Conservation (phyloP, 2,888 invertebrate genomes). For the Dichetophora obliterata region DNA sequence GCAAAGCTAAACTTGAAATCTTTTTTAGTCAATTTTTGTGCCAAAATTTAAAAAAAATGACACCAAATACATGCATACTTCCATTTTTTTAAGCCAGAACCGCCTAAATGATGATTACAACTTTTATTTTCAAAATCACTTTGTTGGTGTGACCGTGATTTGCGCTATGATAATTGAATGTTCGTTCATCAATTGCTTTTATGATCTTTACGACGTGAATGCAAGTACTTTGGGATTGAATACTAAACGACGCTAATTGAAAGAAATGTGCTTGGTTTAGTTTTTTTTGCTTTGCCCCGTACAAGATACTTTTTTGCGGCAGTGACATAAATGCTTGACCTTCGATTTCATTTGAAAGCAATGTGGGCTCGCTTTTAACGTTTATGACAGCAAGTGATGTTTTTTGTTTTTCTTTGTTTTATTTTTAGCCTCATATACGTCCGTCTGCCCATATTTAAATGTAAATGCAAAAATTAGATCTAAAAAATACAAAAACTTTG, state of each 20-base stretch:
- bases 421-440: not conserved
- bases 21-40: too few species aligned
- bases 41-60: too few species aligned
- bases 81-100: too few species aligned
- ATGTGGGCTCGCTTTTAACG: conserved; percentile 12
- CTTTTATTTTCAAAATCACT: not conserved
- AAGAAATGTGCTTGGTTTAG: not conserved
- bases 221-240: too few species aligned
- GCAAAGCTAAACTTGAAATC: too few species aligned
- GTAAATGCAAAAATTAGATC: not conserved
- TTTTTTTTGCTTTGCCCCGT: not conserved
- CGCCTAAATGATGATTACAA: not conserved
- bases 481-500: not conserved
- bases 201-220: too few species aligned
- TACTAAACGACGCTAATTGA: conserved; percentile 8
- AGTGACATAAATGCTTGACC: conserved; percentile 22
- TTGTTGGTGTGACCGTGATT: not conserved
- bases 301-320: not conserved
- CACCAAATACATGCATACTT: too few species aligned
- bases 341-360: conserved; percentile 19
- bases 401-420: not conserved
- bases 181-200: too few species aligned
- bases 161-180: not conserved
- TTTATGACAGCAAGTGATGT: conserved; percentile 8
- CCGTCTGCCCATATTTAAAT: not conserved